Evolutionary conservation across 2,888 invertebrate genomes (phyloP).

Genomic region (Zygaena filipendulae): DNA sequence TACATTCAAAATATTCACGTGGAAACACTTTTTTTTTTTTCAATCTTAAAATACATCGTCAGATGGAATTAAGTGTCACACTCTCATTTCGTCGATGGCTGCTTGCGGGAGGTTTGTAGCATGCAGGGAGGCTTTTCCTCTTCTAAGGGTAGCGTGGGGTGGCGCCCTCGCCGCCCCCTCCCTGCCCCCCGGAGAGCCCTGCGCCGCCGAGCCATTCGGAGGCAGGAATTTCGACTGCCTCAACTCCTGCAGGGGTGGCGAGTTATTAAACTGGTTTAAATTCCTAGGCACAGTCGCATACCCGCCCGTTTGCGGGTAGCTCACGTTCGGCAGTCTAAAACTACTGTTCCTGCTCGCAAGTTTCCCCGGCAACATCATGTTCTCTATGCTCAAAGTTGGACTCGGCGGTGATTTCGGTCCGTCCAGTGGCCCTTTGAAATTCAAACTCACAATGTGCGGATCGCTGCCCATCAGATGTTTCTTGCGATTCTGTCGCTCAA

Average conservation of each 20-base stretch:
- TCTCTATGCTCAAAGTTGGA: conserved; percentile 70
- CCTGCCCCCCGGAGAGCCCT: conserved; percentile 37
- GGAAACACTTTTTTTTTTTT: no score
- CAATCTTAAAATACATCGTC: no score
- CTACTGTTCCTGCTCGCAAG: conserved; percentile 64
- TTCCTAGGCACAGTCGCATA: conserved; percentile 72
- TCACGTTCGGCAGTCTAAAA: conserved; percentile 54
- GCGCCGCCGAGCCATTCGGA: conserved; percentile 69
- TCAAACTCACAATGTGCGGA: conserved; percentile 61
- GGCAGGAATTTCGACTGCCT: conserved; percentile 70
- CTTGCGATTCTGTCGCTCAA: conserved; percentile 70
- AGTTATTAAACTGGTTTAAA: conserved; percentile 62
- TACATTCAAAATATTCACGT: no score
- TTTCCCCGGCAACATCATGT: conserved; percentile 57
- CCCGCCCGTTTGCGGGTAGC: conserved; percentile 51
- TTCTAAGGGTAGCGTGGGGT: conserved; percentile 51
- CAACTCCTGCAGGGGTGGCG: conserved; percentile 58
- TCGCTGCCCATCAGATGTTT: conserved; percentile 59
- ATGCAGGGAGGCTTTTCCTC: conserved; percentile 54
- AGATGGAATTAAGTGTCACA: conserved; percentile 73
- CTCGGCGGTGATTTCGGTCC: conserved; percentile 71
- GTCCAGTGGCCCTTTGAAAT: conserved; percentile 69
- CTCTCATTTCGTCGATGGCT: conserved; percentile 90
- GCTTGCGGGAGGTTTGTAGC: conserved; percentile 79
- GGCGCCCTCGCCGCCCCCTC: conserved; percentile 30